Conservation (phyloP, 92 coral and sea anemone species). For the Palythoa grandiflora region DNA sequence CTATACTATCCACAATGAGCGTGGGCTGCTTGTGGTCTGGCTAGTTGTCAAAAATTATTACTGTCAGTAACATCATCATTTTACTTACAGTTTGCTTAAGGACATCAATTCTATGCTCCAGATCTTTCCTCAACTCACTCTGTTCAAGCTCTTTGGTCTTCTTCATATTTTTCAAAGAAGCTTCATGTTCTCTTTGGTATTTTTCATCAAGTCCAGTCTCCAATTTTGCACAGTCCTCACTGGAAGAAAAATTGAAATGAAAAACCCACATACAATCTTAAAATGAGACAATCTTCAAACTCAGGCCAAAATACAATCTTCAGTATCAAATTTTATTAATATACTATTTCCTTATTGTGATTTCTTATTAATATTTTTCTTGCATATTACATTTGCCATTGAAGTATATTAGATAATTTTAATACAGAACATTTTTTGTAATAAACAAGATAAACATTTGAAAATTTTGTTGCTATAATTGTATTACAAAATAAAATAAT, state of each 20-base stretch:
- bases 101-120: slow-evolving; percentile 81
- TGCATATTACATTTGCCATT: no score
- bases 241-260: slow-evolving; percentile 10
- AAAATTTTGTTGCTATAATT: no score
- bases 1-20: no score
- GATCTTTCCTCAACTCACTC: slow-evolving; percentile 76
- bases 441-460: no score
- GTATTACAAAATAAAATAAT: no score
- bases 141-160: slow-evolving; percentile 75
- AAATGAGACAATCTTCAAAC: not conserved
- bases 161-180: slow-evolving; percentile 75
- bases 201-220: slow-evolving; percentile 81
- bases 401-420: no score
- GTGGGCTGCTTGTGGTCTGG: no score
- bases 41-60: not conserved
- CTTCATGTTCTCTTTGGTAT: slow-evolving; percentile 78
- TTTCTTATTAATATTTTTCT: no score
- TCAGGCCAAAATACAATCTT: not conserved
- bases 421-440: no score
- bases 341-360: no score
- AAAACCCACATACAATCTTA: not conserved
- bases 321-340: no score
- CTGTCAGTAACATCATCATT: not conserved
- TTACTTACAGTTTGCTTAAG: slow-evolving; percentile 79
- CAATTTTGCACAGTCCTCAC: slow-evolving; percentile 81